Base-by-base conservation (phyloP, 1,140 invertebrate genomes). In the Olivierus martensii region DNA sequence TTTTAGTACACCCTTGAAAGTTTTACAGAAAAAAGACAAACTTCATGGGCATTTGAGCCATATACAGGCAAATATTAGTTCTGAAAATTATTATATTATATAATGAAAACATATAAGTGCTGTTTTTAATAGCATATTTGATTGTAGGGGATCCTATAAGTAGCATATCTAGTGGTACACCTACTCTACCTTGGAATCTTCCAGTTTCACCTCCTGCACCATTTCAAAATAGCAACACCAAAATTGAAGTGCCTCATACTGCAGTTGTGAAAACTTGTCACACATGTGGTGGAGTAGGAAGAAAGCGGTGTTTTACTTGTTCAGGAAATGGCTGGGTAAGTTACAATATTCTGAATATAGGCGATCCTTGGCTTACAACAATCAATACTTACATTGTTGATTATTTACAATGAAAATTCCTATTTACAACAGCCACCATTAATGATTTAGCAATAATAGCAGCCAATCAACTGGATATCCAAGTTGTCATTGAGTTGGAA, bases 121-220 rank as follows among this genome's bases (percentile, higher is more conserved):
- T n/a, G n/a, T n/a, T n/a, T n/a, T n/a, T n/a, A n/a, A n/a, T n/a
- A n/a, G n/a, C n/a, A n/a, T n/a, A n/a, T n/a, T n/a, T n/a, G n/a
- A 38, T 45, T 28, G n/a, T 15, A 73, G 69, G 73, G 15, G 73
- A 73, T 17, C 63, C 67, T 17, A 61, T 77, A 10, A 75, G 76
- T 61, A 67, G 71, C 0, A 66, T 68, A 3, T 62, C 66, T 3
- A 65, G 68, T 57, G 76, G 75, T 4, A 52, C 61, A 15, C 71
- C 76, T 7, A 75, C 76, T 3, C 63, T 69, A 7, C 73, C 76
- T 5, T 79, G 77, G 76, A 74, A 77, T 28, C 71, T 78, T 21
- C 59, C 65, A 21, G 73, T 66, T 1, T 28, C 55, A 11, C 70
- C 72, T 18, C 59, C 66, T 3, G 57, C 65, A 22, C 57, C 69